These are phyloP conservation scores for Mycteria americana DNA, from an alignment of 2,797 vertebrate species.

Conservation along the genomic window DNA sequence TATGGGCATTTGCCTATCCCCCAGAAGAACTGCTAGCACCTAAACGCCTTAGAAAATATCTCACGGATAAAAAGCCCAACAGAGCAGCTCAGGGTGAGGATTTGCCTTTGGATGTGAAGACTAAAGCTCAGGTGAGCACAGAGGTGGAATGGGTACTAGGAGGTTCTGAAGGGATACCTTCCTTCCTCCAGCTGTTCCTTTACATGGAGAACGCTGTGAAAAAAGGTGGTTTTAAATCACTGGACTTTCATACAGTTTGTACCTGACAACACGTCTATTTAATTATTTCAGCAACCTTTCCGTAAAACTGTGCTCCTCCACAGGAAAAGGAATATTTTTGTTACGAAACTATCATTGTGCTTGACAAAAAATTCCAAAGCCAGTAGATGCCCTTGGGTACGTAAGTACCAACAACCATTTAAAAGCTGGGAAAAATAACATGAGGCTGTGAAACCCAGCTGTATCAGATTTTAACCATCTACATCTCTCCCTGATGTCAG, in stretches of 20 bases:
- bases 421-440: neutral
- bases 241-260: neutral
- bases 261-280: neutral
- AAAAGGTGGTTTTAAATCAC: neutral
- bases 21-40: neutral
- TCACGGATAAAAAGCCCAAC: accelerated
- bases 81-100: neutral
- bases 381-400: neutral
- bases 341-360: neutral
- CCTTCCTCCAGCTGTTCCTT: neutral
- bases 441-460: neutral
- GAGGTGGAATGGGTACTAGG: neutral
- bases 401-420: neutral
- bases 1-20: neutral
- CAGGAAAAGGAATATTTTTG: neutral
- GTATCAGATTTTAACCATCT: neutral
- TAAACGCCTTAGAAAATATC: neutral
- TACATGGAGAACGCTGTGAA: neutral
- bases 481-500: neutral
- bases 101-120: neutral
- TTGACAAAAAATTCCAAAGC: neutral
- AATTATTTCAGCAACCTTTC: neutral
- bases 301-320: neutral
- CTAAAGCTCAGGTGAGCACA: neutral
- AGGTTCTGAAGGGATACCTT: neutral